Conservation (phyloP, 2,113 vertebrate genomes). For the Opisthocomus hoazin region DNA sequence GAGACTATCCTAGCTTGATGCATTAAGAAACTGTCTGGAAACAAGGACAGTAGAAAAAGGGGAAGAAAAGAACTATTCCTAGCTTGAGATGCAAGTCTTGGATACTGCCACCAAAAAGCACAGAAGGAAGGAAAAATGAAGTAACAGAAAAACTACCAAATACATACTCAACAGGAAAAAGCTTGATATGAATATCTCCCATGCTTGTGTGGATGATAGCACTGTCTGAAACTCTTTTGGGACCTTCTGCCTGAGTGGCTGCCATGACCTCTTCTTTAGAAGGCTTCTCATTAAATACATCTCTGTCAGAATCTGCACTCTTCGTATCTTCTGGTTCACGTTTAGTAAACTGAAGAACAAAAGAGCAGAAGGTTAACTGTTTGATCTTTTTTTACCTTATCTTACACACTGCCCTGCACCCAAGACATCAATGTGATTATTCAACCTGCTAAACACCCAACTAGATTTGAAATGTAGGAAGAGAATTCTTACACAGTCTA, state of each 20-base stretch:
- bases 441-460: neutral
- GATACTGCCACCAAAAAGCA: neutral
- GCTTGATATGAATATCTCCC: slow-evolving; percentile 96
- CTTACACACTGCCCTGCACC: neutral
- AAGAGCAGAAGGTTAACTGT: neutral
- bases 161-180: slow-evolving; percentile 98
- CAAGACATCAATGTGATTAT: neutral
- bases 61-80: neutral
- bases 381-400: neutral
- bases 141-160: neutral
- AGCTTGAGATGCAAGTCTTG: neutral
- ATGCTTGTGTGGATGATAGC: slow-evolving; percentile 98
- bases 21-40: neutral
- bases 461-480: neutral
- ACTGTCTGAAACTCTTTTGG: slow-evolving; percentile 95
- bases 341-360: slow-evolving; percentile 85
- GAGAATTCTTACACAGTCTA: neutral
- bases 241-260: slow-evolving; percentile 97
- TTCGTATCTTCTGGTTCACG: slow-evolving; percentile 97
- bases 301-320: slow-evolving; percentile 95
- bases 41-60: neutral
- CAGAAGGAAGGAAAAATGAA: neutral
- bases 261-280: slow-evolving; percentile 99
- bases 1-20: neutral
- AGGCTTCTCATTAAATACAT: slow-evolving; percentile 98